Conservation (phyloP, 2,797 vertebrate species). For the Falco concolor region DNA sequence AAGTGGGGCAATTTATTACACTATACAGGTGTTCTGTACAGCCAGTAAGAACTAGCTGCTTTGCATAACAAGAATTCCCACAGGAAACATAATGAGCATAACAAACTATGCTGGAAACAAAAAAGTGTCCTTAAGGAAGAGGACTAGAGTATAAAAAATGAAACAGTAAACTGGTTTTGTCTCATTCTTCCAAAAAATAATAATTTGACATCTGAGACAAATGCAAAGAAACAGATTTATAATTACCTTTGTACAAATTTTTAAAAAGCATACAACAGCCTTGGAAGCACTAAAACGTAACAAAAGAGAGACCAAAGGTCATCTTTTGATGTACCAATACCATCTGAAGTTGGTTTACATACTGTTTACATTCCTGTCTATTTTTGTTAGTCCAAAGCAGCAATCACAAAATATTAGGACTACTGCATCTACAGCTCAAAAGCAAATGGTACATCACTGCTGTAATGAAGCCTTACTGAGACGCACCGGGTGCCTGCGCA, state of each 20-base stretch:
- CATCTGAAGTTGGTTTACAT: neutral
- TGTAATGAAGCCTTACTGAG: neutral
- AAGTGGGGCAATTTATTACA: neutral
- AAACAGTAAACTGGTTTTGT: neutral
- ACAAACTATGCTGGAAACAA: neutral
- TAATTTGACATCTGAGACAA: neutral
- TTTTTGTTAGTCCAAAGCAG: neutral
- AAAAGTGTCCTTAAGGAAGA: neutral
- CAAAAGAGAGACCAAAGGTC: neutral
- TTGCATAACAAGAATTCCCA: conserved; percentile 17
- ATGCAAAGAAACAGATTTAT: neutral
- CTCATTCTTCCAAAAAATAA: neutral
- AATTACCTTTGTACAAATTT: neutral
- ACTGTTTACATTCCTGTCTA: neutral
- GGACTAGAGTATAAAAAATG: neutral
- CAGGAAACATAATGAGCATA: neutral
- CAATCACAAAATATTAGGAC: neutral
- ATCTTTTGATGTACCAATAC: neutral
- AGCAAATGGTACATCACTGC: neutral
- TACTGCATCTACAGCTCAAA: neutral
- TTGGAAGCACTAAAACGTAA: neutral
- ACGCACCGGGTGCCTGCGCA: neutral
- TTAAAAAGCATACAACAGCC: neutral
- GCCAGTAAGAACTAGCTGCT: neutral
- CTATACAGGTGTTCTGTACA: neutral